Conservation (phyloP, 2,888 invertebrate genomes). For the Apodemia mormo region DNA sequence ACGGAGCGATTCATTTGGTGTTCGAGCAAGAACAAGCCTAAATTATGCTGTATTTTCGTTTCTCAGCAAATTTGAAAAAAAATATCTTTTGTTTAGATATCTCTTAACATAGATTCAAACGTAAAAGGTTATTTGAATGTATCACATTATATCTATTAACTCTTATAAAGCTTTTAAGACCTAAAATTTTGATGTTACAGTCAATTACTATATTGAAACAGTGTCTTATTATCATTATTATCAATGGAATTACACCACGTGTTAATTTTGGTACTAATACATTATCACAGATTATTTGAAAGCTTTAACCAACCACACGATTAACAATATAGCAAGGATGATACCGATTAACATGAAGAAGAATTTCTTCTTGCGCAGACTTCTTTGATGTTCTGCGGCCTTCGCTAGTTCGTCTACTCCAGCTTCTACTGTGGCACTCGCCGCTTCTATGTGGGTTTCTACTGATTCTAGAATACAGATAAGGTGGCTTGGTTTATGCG, state of each 20-base stretch:
- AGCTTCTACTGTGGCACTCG: constrained; percentile 88
- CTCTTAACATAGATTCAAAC: too few relatives aligned
- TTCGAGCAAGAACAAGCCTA: too few relatives aligned
- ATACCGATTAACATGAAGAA: constrained; percentile 85
- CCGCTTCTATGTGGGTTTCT: constrained; percentile 82
- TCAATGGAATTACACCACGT: background rate
- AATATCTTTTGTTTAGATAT: too few relatives aligned
- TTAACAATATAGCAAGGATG: constrained; percentile 85
- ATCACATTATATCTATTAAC: too few relatives aligned
- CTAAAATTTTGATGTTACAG: too few relatives aligned
- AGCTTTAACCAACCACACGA: constrained; percentile 84
- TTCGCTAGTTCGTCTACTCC: constrained; percentile 90
- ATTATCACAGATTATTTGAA: constrained; percentile 64
- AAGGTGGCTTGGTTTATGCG: too few relatives aligned
- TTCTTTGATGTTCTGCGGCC: constrained; percentile 89
- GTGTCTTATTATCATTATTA: background rate
- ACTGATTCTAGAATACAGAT: too few relatives aligned
- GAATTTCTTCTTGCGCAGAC: constrained; percentile 87
- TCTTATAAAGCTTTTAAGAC: too few relatives aligned
- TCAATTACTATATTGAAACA: background rate
- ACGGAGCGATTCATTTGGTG: too few relatives aligned
- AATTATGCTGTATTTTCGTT: too few relatives aligned
- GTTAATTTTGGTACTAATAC: background rate
- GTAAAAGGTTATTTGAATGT: too few relatives aligned
- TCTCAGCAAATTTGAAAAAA: too few relatives aligned